A percentile compares a stretch with the other conserved stretches of the same genome.
Conservation (phyloP, 2,113 vertebrate species). For the Varanus komodoensis region DNA sequence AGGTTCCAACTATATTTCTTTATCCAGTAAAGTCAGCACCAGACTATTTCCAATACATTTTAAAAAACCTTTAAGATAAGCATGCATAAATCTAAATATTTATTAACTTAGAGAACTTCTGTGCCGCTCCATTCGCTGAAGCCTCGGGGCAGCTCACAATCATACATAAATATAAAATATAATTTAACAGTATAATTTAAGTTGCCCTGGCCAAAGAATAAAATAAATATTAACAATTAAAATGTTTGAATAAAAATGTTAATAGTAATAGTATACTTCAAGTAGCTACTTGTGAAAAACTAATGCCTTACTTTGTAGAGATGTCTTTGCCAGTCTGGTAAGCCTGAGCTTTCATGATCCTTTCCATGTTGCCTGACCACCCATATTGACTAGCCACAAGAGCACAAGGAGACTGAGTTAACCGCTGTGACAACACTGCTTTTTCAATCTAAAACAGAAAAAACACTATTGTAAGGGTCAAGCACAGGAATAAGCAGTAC, state of each 20-base stretch:
- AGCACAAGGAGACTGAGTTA: slow-evolving; percentile 94
- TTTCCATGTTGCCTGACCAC: slow-evolving; percentile 99
- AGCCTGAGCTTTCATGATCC: slow-evolving; percentile 99
- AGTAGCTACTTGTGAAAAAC: background rate
- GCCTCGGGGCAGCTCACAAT: too few relatives aligned
- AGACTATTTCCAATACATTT: background rate
- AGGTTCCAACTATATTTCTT: background rate
- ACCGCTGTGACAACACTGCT: slow-evolving; percentile 92
- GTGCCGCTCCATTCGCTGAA: too few relatives aligned
- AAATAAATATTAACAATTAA: background rate
- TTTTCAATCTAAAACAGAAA: slow-evolving; percentile 88
- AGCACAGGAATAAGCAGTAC: background rate
- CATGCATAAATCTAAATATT: too few relatives aligned
- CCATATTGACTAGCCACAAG: slow-evolving; percentile 98
- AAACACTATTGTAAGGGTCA: background rate
- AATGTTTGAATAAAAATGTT: too few relatives aligned
- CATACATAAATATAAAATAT: too few relatives aligned
- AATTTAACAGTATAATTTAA: too few relatives aligned
- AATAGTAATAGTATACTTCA: too few relatives aligned
- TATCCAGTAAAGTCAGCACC: background rate
- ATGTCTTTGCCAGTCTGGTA: slow-evolving; percentile 99
- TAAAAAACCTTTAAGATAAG: too few relatives aligned
- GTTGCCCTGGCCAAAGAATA: too few relatives aligned
- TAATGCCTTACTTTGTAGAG: slow-evolving; percentile 90
- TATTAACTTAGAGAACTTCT: too few relatives aligned